Evolutionary conservation across 1,140 invertebrate genomes (phyloP).

Genomic region (Cydia fagiglandana): DNA sequence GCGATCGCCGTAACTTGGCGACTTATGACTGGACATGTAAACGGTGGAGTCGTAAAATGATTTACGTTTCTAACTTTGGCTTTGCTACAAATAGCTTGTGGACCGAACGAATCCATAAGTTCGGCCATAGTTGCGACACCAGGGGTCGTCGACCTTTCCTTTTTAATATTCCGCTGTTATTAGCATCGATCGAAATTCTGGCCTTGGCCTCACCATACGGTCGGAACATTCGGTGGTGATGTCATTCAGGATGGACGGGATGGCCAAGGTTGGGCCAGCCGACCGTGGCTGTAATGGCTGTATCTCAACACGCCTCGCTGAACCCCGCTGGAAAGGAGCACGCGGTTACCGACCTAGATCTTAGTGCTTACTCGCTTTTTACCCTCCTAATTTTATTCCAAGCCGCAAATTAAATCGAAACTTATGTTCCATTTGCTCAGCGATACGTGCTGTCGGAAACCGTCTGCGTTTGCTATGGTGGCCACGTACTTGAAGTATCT

Average conservation of each 20-base stretch:
- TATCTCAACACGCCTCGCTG: slow-evolving; percentile 65
- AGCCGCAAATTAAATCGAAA: slow-evolving; percentile 49
- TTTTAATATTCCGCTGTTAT: slow-evolving; percentile 62
- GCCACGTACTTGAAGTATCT: slow-evolving; percentile 23
- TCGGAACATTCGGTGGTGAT: slow-evolving; percentile 56
- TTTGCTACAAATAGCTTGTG: slow-evolving; percentile 50
- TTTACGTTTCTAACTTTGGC: slow-evolving; percentile 5
- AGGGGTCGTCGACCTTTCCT: slow-evolving; percentile 71
- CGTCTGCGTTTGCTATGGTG: slow-evolving; percentile 20
- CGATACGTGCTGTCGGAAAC: slow-evolving; percentile 31
- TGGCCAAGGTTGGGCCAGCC: slow-evolving; percentile 68
- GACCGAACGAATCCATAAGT: slow-evolving; percentile 60
- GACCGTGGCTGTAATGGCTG: slow-evolving; percentile 66
- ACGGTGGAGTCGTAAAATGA: slow-evolving; percentile 13
- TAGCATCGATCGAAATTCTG: slow-evolving; percentile 58
- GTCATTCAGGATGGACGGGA: slow-evolving; percentile 66
- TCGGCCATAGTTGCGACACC: slow-evolving; percentile 48
- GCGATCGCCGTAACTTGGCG: background rate
- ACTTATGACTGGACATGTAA: slow-evolving; percentile 1
- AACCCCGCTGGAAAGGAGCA: slow-evolving; percentile 58
- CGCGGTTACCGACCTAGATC: slow-evolving; percentile 64
- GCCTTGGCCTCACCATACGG: slow-evolving; percentile 58
- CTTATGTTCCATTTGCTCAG: slow-evolving; percentile 42
- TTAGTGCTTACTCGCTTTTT: slow-evolving; percentile 56
- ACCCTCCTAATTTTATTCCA: slow-evolving; percentile 50